Base-by-base conservation (phyloP, 1,140 invertebrate genomes). In the Tenebrio molitor region DNA sequence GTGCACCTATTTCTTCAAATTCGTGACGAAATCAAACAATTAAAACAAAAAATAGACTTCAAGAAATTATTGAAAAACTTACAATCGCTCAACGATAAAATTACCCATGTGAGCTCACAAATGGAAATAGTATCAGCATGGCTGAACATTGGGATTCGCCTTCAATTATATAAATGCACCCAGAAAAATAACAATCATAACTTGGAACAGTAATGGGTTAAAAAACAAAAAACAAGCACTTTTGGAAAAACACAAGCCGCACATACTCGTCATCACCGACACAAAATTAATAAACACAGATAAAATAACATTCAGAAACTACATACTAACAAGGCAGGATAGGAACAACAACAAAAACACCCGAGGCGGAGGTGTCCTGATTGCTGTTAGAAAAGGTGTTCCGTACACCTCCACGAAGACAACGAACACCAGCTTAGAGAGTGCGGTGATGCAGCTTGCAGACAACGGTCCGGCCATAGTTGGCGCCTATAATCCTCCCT, bases 301-400 rank as follows among this genome's bases (percentile, higher is more conserved):
- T 15, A 42, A 46, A 46, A 2, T 16, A 10, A 46, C 8, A 46
- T 44, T 67, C 3, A 33, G 8, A 3, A 33, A 33, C 29, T 33
- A 33, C 19, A 10, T 8, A 65, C 39, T 65, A 3, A 5, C 7
- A 4, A 36, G 23, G 4, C 12, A 7, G 5, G 21, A 62, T 62
- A 2, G 53, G 6, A 6, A 12, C 2, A 12, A 23, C 23, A n/a
- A n/a, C n/a, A n/a, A n/a, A 12, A 12, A 12, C 6, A 19, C 15
- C n/a, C n/a, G n/a, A n/a, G 19, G 15, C 7, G 63, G 10, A 65
- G 65, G 65, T 5, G 41, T 36, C 1, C 2, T 68, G n/a, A 21
- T 68, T 23, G 15, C 44, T 1, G 14, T 68, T 7, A 50, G 14
- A 44, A 42, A 46, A 10, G 12, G 34, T 8, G 25, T 68, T 23